Evolutionary conservation across 2,797 vertebrate genomes (phyloP).

Genomic region (Sebastes itinus): DNA sequence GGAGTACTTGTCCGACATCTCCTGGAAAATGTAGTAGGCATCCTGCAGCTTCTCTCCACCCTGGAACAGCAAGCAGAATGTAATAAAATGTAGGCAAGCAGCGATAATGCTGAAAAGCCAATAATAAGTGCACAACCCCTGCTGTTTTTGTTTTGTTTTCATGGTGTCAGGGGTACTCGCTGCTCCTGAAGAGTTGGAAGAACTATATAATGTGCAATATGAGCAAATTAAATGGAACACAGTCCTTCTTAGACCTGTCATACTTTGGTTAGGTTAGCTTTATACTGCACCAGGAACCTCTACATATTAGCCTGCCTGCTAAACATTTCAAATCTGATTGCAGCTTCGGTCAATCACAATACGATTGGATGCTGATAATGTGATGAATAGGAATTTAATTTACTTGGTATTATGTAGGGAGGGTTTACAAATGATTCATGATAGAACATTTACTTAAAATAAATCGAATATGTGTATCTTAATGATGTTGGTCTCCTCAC

Average conservation of each 20-base stretch:
- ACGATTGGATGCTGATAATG: neutral
- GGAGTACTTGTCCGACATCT: constrained; percentile 95
- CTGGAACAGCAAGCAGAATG: constrained; percentile 70
- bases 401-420: neutral
- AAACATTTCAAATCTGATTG: neutral
- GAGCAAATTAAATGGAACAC: neutral
- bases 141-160: neutral
- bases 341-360: neutral
- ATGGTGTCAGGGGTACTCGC: neutral
- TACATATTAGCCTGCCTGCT: neutral
- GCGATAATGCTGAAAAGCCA: neutral
- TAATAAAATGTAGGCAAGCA: neutral
- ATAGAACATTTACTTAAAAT: neutral
- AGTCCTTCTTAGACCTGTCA: neutral
- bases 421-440: neutral
- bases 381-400: neutral
- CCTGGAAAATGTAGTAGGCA: constrained; percentile 98
- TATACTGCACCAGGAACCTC: neutral
- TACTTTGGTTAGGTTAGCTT: neutral
- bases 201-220: neutral
- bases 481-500: constrained; percentile 75
- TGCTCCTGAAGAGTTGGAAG: neutral
- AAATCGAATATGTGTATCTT: neutral
- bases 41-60: constrained; percentile 97
- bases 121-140: neutral